Conservation (phyloP, 1,140 invertebrate species). For the Bicyclus anynana region DNA sequence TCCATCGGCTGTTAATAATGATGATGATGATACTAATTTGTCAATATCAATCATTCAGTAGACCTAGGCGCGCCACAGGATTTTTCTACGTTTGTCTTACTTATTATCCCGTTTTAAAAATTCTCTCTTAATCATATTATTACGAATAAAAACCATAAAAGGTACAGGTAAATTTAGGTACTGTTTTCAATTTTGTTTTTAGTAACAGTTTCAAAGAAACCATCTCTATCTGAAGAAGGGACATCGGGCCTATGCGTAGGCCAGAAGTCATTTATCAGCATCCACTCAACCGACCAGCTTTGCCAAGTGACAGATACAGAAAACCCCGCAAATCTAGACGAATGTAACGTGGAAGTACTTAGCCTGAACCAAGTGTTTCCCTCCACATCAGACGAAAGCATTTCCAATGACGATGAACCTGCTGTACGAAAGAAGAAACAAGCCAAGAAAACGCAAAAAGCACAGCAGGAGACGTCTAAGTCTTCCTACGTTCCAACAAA, state of each 20-base stretch:
- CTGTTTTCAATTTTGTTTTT: slow-evolving; percentile 13
- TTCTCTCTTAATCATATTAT: not conserved
- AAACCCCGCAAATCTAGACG: slow-evolving; percentile 44
- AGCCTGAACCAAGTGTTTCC: slow-evolving; percentile 66
- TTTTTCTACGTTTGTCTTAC: too few relatives aligned
- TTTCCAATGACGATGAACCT: slow-evolving; percentile 60
- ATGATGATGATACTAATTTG: too few relatives aligned
- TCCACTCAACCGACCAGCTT: slow-evolving; percentile 68
- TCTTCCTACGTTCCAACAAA: slow-evolving; percentile 50
- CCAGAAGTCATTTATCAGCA: slow-evolving; percentile 68
- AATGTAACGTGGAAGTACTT: slow-evolving; percentile 68
- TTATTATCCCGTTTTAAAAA: too few relatives aligned
- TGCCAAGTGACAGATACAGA: slow-evolving; percentile 48
- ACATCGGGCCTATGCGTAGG: slow-evolving; percentile 39
- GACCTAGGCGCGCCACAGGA: too few relatives aligned
- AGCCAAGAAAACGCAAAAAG: slow-evolving; percentile 32
- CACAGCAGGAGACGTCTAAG: slow-evolving; percentile 34
- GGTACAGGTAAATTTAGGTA: too few relatives aligned
- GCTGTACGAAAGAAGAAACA: slow-evolving; percentile 45
- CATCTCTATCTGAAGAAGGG: slow-evolving; percentile 41
- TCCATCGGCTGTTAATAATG: too few relatives aligned
- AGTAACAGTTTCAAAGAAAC: slow-evolving; percentile 66
- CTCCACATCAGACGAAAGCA: slow-evolving; percentile 67
- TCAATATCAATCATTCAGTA: too few relatives aligned
- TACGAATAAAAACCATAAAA: too few relatives aligned